phyloP scores from a whole-genome alignment of 2,113 vertebrate genomes.

The Neodontobutis hainanensis region DNA sequence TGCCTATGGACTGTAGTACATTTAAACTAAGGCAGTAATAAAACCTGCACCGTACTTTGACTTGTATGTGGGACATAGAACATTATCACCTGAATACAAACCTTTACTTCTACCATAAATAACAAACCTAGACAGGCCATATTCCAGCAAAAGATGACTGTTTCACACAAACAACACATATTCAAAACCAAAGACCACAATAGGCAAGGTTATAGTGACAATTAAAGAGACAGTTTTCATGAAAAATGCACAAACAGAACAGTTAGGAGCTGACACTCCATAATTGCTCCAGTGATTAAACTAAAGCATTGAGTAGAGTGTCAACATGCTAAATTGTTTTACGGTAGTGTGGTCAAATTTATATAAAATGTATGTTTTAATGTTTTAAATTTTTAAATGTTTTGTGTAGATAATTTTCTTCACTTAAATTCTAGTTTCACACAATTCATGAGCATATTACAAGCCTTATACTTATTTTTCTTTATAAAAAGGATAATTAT shows the following conservation, averaged over 20 bases:
- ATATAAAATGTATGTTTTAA: not conserved
- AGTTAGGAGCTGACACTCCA: constrained; percentile 15
- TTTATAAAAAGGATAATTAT: too few species aligned
- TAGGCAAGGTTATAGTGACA: constrained; percentile 30
- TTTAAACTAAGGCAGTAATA: constrained; percentile 36
- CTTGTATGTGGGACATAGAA: constrained; percentile 44
- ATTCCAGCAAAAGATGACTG: not conserved
- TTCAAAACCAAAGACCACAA: constrained; percentile 8
- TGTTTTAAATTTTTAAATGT: not conserved
- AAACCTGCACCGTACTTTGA: constrained; percentile 55
- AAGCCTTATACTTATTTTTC: too few species aligned
- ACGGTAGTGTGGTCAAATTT: too few species aligned
- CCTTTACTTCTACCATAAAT: constrained; percentile 46
- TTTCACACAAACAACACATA: not conserved
- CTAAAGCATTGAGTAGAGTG: constrained; percentile 3
- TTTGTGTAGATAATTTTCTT: not conserved
- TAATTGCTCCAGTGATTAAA: constrained; percentile 24
- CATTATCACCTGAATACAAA: constrained; percentile 47
- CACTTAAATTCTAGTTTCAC: not conserved
- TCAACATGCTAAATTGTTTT: constrained; percentile 13
- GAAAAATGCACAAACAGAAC: constrained; percentile 19
- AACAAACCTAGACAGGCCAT: constrained; percentile 42
- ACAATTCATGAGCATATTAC: too few species aligned
- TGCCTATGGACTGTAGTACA: not conserved
- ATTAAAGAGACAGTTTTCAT: constrained; percentile 20